Evolutionary conservation across 2,888 invertebrate species (phyloP), one percentile per base, ranked within the genome.

Genomic region (Anarsia innoxiella): DNA sequence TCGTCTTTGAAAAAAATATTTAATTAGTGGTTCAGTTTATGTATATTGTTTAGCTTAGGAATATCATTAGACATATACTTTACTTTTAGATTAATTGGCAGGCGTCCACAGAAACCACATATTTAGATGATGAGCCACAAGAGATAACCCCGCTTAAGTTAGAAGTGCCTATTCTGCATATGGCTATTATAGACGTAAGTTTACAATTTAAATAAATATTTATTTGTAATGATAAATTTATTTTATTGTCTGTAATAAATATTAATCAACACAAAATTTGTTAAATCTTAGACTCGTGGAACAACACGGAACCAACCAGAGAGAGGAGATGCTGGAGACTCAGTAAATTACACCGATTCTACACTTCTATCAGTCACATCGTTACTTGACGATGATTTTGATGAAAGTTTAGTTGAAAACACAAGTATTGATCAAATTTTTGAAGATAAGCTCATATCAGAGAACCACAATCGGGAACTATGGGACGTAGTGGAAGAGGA

Each of bases 151-250:
- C 77, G 0, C 44, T 66, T 1, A 66, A 68, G 26, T 38, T 82
- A 2, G 80, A 83, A 48, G 65, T 82, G 2, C 83, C 83, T 1
- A 73, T 83, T 30, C 50, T 83, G 8, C 78, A 78, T 27, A 77
- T 82, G 76, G 80, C 80, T 28, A 74, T 82, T 5, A 48, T 80
- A 33, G 79, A 82, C 37, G 83, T 82, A 44, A 71, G 75, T 59
- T 15, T 23, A 19, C n/a, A n/a, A n/a, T n/a, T n/a, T n/a, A n/a
- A n/a, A n/a, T n/a, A n/a, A n/a, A n/a, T n/a, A n/a, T n/a, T n/a
- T n/a, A n/a, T n/a, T n/a, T n/a, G n/a, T n/a, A n/a, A n/a, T n/a
- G n/a, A n/a, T n/a, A n/a, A n/a, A n/a, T n/a, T n/a, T n/a, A n/a
- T n/a, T n/a, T n/a, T n/a, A n/a, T n/a, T n/a, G n/a, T n/a, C n/a